A percentile compares a stretch with the other conserved stretches of the same genome.
Evolutionary conservation across 2,797 vertebrate species (phyloP).

Genomic region (Emydoidea blandingii): DNA sequence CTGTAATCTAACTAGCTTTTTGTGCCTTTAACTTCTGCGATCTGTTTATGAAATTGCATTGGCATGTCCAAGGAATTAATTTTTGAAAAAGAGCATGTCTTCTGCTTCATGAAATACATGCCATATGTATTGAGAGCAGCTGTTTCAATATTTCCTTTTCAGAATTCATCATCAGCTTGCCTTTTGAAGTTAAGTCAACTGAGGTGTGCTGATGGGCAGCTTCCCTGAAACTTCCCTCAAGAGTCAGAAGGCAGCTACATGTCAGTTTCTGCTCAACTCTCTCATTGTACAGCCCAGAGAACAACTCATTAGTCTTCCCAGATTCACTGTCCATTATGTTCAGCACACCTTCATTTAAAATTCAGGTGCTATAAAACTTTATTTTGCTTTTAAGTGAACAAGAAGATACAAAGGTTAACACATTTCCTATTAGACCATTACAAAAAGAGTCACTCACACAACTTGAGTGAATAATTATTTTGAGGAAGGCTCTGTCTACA

Average conservation of each 20-base stretch:
- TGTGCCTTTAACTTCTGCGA: not conserved
- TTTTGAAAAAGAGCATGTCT: not conserved
- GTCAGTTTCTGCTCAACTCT: not conserved
- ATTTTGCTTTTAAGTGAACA: not conserved
- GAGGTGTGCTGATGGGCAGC: not conserved
- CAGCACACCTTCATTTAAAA: not conserved
- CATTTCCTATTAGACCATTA: not conserved
- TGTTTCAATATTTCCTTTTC: not conserved
- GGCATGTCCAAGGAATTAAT: not conserved
- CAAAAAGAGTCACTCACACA: not conserved
- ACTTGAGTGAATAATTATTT: slow-evolving; percentile 23
- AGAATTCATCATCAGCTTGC: not conserved
- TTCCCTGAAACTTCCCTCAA: not conserved
- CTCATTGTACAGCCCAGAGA: not conserved
- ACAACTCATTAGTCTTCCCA: not conserved
- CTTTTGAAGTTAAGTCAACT: not conserved
- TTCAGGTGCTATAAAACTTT: not conserved
- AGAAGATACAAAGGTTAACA: no score
- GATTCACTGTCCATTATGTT: not conserved
- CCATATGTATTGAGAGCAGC: slow-evolving; percentile 20
- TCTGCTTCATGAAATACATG: not conserved
- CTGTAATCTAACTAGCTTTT: not conserved
- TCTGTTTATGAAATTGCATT: not conserved
- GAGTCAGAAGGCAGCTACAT: not conserved
- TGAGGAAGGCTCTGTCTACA: slow-evolving; percentile 46